A percentile compares a stretch with the other conserved stretches of the same genome.
Evolutionary conservation across 2,797 vertebrate species (phyloP).

Genomic region (Epinephelus malabaricus): DNA sequence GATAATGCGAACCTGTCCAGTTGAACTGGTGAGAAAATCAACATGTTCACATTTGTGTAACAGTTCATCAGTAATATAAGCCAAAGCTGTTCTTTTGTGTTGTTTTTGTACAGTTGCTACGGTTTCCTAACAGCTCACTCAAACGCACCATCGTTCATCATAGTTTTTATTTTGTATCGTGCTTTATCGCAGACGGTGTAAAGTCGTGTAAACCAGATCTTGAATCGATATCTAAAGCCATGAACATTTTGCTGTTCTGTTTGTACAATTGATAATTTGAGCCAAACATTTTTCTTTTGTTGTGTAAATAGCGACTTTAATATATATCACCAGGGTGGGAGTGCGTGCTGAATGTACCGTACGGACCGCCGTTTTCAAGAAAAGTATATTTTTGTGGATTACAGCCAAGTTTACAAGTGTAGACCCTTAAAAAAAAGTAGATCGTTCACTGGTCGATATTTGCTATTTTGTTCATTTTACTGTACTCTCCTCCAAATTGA

Average conservation of each 20-base stretch:
- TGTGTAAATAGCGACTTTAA: constrained; percentile 91
- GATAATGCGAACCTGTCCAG: constrained; percentile 78
- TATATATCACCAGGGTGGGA: constrained; percentile 96
- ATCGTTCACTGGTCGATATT: constrained; percentile 98
- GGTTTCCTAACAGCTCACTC: constrained; percentile 87
- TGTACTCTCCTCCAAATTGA: constrained; percentile 94
- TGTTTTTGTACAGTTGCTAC: constrained; percentile 93
- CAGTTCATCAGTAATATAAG: constrained; percentile 98
- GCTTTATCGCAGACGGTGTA: constrained; percentile 90
- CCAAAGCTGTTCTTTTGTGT: constrained; percentile 95
- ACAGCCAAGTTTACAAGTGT: constrained; percentile 95
- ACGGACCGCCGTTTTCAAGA: constrained; percentile 92
- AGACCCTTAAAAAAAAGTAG: constrained; percentile 95
- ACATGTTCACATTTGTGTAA: constrained; percentile 92
- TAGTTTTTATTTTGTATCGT: constrained; percentile 89
- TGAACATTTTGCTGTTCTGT: constrained; percentile 96
- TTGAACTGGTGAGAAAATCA: constrained; percentile 82
- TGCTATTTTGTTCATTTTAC: constrained; percentile 96
- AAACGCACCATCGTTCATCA: constrained; percentile 80
- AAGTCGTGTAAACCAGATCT: constrained; percentile 92
- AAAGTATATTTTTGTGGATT: constrained; percentile 99
- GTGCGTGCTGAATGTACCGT: constrained; percentile 92
- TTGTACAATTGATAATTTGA: constrained; percentile 97
- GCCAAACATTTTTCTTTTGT: constrained; percentile 92
- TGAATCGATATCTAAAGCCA: constrained; percentile 98